Evolutionary conservation across 2,888 invertebrate genomes (phyloP).

Genomic region (Drosophila recens): DNA sequence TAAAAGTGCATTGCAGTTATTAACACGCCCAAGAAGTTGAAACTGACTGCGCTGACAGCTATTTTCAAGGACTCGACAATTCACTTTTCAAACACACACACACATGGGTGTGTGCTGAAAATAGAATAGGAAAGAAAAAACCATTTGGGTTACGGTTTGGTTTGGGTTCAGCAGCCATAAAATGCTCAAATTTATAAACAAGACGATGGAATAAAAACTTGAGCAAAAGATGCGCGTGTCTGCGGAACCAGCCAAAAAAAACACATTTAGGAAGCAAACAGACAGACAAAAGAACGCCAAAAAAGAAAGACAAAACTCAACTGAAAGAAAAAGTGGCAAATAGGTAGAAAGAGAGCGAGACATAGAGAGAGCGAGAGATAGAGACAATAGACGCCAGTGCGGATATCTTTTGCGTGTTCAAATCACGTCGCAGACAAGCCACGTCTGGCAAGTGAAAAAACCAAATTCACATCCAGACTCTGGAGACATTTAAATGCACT

Average conservation of each 20-base stretch:
- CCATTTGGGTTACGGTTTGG: conserved; percentile 24
- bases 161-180: conserved; percentile 63
- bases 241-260: conserved; percentile 48
- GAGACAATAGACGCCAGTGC: conserved; percentile 33
- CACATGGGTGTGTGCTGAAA: conserved; percentile 17
- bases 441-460: conserved; percentile 46
- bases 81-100: conserved; percentile 32
- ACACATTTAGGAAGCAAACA: conserved; percentile 69
- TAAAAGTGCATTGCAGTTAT: conserved; percentile 68
- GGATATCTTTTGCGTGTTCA: conserved; percentile 72
- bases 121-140: conserved; percentile 31
- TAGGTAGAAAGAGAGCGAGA: conserved; percentile 22
- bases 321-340: conserved; percentile 64
- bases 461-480: conserved; percentile 40
- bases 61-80: conserved; percentile 64
- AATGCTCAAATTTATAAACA: conserved; percentile 74
- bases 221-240: conserved; percentile 68
- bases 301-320: conserved; percentile 38
- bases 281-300: conserved; percentile 37
- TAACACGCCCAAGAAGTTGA: conserved; percentile 53
- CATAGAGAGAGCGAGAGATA: not conserved
- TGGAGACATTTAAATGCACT: conserved; percentile 41
- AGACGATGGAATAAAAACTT: conserved; percentile 23
- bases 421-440: conserved; percentile 74
- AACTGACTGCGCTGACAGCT: conserved; percentile 66